These are phyloP conservation scores for Halisarca cf. caerulea DNA, from an alignment of 37 sponge, comb jelly and placozoan species.

Conservation along the genomic window DNA sequence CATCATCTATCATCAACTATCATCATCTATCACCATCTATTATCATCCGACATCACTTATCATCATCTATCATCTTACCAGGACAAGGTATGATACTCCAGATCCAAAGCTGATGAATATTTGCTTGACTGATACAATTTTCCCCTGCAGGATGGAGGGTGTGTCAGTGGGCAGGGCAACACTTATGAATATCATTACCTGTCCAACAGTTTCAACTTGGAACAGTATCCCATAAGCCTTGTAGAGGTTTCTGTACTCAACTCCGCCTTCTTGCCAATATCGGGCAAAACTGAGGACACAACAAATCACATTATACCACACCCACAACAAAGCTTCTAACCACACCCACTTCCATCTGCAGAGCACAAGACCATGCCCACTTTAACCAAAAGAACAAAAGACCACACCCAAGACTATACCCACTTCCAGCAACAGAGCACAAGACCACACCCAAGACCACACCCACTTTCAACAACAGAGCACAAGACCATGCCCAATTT, in stretches of 20 bases:
- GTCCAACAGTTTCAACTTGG: conserved; percentile 49
- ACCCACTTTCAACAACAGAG: no score
- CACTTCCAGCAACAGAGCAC: no score
- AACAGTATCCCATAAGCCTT: conserved; percentile 75
- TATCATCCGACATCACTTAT: neutral
- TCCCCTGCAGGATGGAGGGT: neutral
- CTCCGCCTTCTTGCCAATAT: conserved; percentile 19
- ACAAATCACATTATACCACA: no score
- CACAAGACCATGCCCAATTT: no score
- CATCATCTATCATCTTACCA: neutral
- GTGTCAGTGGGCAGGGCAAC: neutral
- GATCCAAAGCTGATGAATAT: conserved; percentile 28
- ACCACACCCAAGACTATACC: no score
- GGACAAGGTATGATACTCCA: neutral
- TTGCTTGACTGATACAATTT: neutral
- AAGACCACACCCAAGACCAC: no score
- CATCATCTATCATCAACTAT: no score
- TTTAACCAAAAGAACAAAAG: no score
- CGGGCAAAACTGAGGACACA: conserved; percentile 4
- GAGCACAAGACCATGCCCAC: no score
- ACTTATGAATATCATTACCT: neutral
- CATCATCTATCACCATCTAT: neutral
- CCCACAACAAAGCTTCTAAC: no score
- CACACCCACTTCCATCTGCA: no score
- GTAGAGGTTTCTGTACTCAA: conserved; percentile 34